Evolutionary conservation across 1,140 invertebrate genomes (phyloP), one percentile per base, ranked within the genome.

Genomic region (Formica selysi): DNA sequence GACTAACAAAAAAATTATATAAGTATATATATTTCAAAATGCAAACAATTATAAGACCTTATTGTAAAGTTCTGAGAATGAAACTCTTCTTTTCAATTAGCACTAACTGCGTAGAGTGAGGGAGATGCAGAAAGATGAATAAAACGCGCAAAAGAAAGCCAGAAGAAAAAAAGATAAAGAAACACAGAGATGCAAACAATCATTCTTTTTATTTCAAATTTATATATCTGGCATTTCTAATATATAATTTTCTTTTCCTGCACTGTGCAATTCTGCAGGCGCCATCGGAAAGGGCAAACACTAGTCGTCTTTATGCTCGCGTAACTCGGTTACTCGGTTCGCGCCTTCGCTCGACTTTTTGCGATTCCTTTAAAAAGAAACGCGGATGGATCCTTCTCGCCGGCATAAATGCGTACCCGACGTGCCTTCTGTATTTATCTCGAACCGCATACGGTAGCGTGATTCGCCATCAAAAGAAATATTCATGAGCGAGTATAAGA

Each of bases 281-380:
- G 38, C n/a, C 59, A 32, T 48, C 26, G 19, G 26, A 71, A 16
- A 41, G 48, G 0, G 32, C 76, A 70, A 92, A 92, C 89, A 92
- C 87, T 87, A 87, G 62, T 65, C 78, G 74, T 71, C 86, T 89
- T 92, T 85, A 87, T 61, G 78, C 48, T 80, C 74, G 81, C 87
- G 91, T 91, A 90, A 86, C 84, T 86, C 86, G 89, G 81, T 90
- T 88, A 84, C 51, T 83, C 71, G 73, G 59, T 71, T 81, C 80
- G 65, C 87, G 87, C 59, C 38, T 88, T 87, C 26, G 38, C 32
- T 41, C 54, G 70, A 16, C 86, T 89, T 88, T 89, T 88, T 91
- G 85, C 76, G 44, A 22, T 51, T 68, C 44, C 13, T 68, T 65
- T 19, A n/a, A 71, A 86, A 85, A 89, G 59, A 68, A 76, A 64